Evolutionary conservation across 2,113 vertebrate genomes (phyloP), one percentile per base, ranked within the genome.

Genomic region (Cottus gobio): DNA sequence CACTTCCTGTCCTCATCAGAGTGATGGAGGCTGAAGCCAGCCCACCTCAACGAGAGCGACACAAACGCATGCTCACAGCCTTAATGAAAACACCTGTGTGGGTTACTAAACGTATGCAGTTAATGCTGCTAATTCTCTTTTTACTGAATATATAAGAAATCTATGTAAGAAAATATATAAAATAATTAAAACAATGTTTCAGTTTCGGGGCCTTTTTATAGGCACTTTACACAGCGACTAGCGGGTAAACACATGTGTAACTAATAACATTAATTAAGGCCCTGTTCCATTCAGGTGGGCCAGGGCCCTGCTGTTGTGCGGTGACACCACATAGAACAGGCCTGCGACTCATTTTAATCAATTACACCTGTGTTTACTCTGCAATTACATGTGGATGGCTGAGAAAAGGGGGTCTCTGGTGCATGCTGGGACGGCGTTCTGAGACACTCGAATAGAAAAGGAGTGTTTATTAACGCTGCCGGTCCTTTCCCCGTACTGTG

Each of bases 1-100:
- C 54, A 64, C 26, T 24, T 42, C n/a, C 34, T 31, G 34, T n/a
- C 31, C 12, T 61, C 42, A 74, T 48, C 34, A 80, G 24, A 52
- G 31, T 42, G 54, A 44, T 18, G n/a, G 26, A 66, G 60, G 16
- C 37, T 64, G 57, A 16, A 65, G 42, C 9, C 15, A 26, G 26
- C 26, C 20, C 26, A 46, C 20, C 13, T 6, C 11, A 60, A 52
- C 18, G 52, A 61, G 42, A 3, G 31, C 42, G 37, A 7, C 30
- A n/a, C n/a, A 30, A 26, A 10, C 3, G 1, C 20, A 20, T 0
- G n/a, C 12, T 64, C 20, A 6, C 58, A 58, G 24, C 7, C 20
- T 16, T 57, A 44, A 46, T 37, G 54, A 60, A 68, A 68, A 60
- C 31, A n/a, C 30, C 39, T 12, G 13, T 48, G 20, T 46, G 63